A percentile compares a stretch with the other conserved stretches of the same genome.
phyloP scores from a whole-genome alignment of 2,113 vertebrate species.

The Heptranchias perlo region DNA sequence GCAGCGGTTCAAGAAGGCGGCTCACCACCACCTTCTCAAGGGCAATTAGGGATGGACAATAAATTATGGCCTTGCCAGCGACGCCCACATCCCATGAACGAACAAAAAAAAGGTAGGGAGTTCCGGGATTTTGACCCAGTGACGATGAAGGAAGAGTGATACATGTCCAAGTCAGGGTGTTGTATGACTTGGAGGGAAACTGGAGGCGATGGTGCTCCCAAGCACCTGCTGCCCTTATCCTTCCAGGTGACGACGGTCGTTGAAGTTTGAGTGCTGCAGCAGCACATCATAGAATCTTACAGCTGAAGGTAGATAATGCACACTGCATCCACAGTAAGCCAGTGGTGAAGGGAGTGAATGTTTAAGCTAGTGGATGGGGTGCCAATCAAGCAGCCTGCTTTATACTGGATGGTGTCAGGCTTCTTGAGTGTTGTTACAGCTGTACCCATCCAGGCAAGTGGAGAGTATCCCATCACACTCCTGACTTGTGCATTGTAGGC shows the following conservation, averaged over 20 bases:
- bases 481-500: not conserved
- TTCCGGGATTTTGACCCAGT: not conserved
- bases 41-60: too few species aligned
- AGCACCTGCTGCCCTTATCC: not conserved
- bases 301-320: not conserved
- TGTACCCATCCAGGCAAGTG: not conserved
- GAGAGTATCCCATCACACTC: not conserved
- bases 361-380: not conserved
- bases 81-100: too few species aligned
- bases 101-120: too few species aligned
- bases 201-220: not conserved
- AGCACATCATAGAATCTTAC: not conserved
- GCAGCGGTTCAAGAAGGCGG: too few species aligned
- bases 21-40: too few species aligned
- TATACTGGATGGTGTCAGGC: not conserved
- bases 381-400: not conserved
- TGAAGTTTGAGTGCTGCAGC: not conserved
- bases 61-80: too few species aligned
- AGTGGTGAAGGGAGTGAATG: not conserved
- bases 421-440: not conserved
- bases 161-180: not conserved
- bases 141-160: not conserved
- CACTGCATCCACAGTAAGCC: not conserved
- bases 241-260: not conserved
- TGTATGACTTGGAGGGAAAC: not conserved